Conservation (phyloP, 2,797 vertebrate genomes). For the Phrynocephalus forsythii region DNA sequence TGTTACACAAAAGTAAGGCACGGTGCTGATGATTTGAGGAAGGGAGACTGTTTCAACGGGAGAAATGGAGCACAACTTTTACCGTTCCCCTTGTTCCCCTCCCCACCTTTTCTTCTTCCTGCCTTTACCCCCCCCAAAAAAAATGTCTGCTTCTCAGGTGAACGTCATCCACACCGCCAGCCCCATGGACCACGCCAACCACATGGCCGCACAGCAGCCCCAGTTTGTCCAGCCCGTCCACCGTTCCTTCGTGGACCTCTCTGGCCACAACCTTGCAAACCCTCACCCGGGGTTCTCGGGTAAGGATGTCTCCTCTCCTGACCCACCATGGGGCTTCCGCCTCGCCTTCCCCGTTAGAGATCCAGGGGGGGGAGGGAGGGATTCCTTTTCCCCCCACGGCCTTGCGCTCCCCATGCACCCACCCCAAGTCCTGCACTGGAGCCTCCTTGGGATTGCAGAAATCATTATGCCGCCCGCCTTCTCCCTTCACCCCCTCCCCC, state of each 20-base stretch:
- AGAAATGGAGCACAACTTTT: too few species aligned
- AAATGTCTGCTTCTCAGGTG: constrained; percentile 79
- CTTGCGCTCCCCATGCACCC: too few species aligned
- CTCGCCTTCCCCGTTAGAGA: neutral
- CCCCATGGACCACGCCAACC: constrained; percentile 89
- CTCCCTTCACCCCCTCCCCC: too few species aligned
- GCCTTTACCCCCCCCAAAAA: neutral
- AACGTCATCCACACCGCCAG: constrained; percentile 95
- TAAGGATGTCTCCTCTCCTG: constrained; percentile 64
- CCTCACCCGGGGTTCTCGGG: constrained; percentile 92
- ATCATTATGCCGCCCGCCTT: neutral
- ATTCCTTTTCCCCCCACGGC: too few species aligned
- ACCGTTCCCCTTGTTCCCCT: neutral
- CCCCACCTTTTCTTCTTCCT: neutral
- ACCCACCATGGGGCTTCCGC: fast-evolving
- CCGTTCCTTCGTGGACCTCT: constrained; percentile 92
- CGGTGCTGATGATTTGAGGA: too few species aligned
- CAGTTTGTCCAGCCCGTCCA: constrained; percentile 95
- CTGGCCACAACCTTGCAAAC: constrained; percentile 94
- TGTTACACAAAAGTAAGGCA: too few species aligned
- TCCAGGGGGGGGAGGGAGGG: too few species aligned
- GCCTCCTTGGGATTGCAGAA: too few species aligned
- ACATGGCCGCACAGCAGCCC: constrained; percentile 89
- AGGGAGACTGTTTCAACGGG: too few species aligned
- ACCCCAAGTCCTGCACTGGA: too few species aligned